Percentiles rank a stretch among this genome's conserved stretches.
Evolutionary conservation across 2,797 vertebrate genomes (phyloP).

Genomic region (Sebastes dallii): DNA sequence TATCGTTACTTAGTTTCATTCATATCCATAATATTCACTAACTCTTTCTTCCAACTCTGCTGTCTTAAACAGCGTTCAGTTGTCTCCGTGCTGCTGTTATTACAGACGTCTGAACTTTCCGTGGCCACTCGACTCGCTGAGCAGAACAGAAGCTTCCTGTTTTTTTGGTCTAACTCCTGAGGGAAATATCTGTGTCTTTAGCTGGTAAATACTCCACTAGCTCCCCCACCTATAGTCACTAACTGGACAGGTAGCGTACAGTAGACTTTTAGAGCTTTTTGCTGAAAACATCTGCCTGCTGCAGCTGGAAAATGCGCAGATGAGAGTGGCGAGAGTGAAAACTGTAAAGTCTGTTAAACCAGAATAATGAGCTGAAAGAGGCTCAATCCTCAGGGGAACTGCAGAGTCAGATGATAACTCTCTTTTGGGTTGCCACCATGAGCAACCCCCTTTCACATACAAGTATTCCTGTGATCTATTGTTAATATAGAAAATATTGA

Average conservation of each 20-base stretch:
- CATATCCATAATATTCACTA: background rate
- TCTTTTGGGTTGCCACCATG: background rate
- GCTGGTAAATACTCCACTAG: background rate
- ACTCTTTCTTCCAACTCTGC: background rate
- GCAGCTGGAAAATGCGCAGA: background rate
- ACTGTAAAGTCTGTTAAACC: background rate
- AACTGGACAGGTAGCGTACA: background rate
- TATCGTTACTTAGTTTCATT: background rate
- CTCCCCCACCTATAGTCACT: background rate
- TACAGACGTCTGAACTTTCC: background rate
- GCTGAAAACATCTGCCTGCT: background rate
- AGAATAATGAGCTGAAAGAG: background rate
- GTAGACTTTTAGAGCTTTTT: background rate
- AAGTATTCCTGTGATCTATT: background rate
- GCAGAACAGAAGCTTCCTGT: background rate
- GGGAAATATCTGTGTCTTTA: background rate
- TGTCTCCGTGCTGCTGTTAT: background rate
- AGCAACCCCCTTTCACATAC: background rate
- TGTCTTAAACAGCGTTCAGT: background rate
- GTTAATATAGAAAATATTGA: background rate
- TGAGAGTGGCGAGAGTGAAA: background rate
- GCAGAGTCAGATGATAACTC: background rate
- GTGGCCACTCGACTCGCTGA: background rate
- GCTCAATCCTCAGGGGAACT: background rate
- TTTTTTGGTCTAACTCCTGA: background rate